phyloP scores from a whole-genome alignment of 2,797 vertebrate genomes.

The Channallabes apus region DNA sequence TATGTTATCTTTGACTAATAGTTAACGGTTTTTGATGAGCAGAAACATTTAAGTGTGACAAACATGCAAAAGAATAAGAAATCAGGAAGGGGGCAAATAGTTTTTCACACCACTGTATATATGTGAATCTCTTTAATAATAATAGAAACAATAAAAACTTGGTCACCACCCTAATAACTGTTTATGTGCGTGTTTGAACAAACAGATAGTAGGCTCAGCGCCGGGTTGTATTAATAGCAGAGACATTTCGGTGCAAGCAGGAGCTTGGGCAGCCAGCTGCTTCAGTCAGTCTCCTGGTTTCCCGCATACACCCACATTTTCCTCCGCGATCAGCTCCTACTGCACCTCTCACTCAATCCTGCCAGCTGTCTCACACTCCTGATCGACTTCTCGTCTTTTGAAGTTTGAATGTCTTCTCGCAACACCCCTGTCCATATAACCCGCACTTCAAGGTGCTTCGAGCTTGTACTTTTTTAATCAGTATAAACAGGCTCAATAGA shows the following conservation, averaged over 20 bases:
- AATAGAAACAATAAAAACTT: not conserved
- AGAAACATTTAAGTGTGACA: too few species aligned
- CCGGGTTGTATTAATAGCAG: conserved; percentile 47
- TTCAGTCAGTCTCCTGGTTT: conserved; percentile 63
- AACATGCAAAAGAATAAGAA: too few species aligned
- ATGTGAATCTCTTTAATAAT: too few species aligned
- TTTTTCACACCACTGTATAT: too few species aligned
- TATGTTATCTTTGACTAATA: too few species aligned
- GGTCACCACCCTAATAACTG: not conserved
- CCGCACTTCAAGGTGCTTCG: not conserved
- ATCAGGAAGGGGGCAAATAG: too few species aligned
- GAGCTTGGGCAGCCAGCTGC: conserved; percentile 71
- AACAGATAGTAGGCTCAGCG: conserved; percentile 24
- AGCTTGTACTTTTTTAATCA: not conserved
- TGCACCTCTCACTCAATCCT: not conserved
- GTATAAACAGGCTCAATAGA: not conserved
- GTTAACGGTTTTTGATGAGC: too few species aligned
- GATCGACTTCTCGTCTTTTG: not conserved
- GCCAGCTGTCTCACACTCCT: conserved; percentile 4
- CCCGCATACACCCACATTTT: conserved; percentile 25
- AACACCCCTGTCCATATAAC: not conserved
- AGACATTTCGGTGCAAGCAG: conserved; percentile 47
- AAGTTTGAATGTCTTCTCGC: not conserved
- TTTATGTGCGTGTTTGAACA: not conserved
- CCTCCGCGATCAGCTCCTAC: not conserved